Percentiles rank a stretch among this genome's conserved stretches.
phyloP scores from a whole-genome alignment of 2,797 vertebrate species.

The Myotis findleyi region DNA sequence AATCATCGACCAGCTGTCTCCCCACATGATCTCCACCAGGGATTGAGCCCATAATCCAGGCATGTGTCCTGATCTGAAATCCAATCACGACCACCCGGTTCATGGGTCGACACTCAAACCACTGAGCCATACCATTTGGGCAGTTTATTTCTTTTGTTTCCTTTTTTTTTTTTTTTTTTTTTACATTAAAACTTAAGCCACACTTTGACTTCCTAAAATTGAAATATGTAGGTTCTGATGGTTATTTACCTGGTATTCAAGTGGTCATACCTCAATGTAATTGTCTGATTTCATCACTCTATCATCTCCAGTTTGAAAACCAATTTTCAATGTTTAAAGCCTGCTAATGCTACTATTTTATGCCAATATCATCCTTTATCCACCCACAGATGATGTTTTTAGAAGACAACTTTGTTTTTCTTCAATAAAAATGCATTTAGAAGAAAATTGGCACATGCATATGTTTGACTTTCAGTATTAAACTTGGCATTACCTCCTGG shows the following conservation, averaged over 20 bases:
- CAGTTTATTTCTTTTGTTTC: neutral
- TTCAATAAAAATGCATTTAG: constrained; percentile 86
- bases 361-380: constrained; percentile 65
- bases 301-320: neutral
- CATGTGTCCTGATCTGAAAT: no score
- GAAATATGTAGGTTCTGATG: neutral
- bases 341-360: neutral
- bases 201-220: neutral
- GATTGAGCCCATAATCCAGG: no score
- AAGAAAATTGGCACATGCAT: constrained; percentile 84
- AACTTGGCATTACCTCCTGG: constrained; percentile 84
- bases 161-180: neutral
- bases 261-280: neutral
- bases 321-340: constrained; percentile 35
- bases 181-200: neutral
- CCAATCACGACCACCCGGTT: no score
- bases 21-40: no score
- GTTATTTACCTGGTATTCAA: constrained; percentile 17
- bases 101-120: no score
- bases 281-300: neutral
- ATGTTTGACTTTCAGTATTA: constrained; percentile 87
- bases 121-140: no score
- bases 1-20: no score
- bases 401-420: constrained; percentile 87
- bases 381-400: constrained; percentile 73